Evolutionary conservation across 2,888 invertebrate species (phyloP).

Genomic region (Agonopterix arenella): DNA sequence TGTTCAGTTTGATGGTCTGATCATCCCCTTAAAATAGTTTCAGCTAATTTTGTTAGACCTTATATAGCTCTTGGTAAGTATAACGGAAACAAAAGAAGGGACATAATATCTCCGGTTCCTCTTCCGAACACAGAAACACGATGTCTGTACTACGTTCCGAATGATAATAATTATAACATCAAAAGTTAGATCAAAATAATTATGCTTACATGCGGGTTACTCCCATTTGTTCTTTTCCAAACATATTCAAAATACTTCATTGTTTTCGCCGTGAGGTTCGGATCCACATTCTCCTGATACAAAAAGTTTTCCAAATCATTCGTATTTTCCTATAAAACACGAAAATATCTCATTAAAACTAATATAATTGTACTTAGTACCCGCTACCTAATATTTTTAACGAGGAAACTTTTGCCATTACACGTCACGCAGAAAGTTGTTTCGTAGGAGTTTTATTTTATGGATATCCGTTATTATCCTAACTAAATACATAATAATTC

Average conservation of each 20-base stretch:
- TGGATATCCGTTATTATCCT: neutral
- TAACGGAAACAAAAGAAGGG: no score
- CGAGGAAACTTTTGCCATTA: slow-evolving; percentile 40
- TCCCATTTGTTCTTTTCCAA: slow-evolving; percentile 71
- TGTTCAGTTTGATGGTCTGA: no score
- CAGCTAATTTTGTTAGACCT: no score
- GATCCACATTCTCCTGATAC: slow-evolving; percentile 63
- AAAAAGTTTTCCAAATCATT: slow-evolving; percentile 62
- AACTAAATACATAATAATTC: neutral
- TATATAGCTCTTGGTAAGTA: no score
- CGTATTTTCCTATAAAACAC: slow-evolving; percentile 55
- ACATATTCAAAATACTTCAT: slow-evolving; percentile 71
- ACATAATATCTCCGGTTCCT: no score
- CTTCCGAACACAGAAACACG: no score
- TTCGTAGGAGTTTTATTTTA: neutral
- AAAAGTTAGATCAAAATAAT: neutral
- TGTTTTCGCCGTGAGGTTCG: slow-evolving; percentile 52
- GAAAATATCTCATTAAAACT: slow-evolving; percentile 49
- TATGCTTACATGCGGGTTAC: slow-evolving; percentile 59
- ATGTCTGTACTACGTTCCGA: no score
- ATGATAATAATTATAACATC: no score
- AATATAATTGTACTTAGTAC: slow-evolving; percentile 35
- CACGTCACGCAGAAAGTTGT: neutral
- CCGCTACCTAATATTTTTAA: slow-evolving; percentile 41
- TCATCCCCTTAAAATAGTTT: no score